A percentile compares a stretch with the other conserved stretches of the same genome.
These are phyloP conservation scores for Gymnothorax javanicus DNA, from an alignment of 2,797 vertebrate genomes.

Conservation along the genomic window DNA sequence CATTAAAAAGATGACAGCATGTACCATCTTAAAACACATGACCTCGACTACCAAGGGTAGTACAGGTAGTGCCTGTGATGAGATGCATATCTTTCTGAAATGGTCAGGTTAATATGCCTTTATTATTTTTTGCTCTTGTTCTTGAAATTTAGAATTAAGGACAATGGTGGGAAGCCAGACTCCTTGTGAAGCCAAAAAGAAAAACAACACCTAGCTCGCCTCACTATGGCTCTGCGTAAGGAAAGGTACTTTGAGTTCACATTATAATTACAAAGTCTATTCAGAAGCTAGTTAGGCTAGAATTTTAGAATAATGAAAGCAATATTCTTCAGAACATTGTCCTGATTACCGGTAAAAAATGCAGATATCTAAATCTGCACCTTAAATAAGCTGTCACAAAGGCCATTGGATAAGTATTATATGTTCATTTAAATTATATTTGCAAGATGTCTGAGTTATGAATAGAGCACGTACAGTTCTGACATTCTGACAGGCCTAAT, in stretches of 20 bases:
- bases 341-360: background rate
- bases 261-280: background rate
- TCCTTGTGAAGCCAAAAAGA: background rate
- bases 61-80: no score
- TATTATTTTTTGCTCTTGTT: no score
- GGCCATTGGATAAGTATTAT: conserved; percentile 37
- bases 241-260: background rate
- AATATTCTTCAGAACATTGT: background rate
- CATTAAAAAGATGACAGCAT: no score
- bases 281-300: background rate
- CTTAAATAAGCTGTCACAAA: conserved; percentile 47
- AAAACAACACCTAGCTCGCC: background rate
- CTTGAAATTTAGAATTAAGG: no score
- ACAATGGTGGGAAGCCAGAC: no score
- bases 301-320: background rate
- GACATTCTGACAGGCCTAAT: conserved; percentile 55
- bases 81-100: no score
- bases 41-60: no score
- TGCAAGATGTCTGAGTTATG: conserved; percentile 38
- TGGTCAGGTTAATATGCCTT: no score
- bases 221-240: background rate
- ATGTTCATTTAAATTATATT: conserved; percentile 44
- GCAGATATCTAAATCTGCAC: conserved; percentile 34
- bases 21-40: no score
- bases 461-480: conserved; percentile 26